Evolutionary conservation across 1,140 invertebrate genomes (phyloP), one percentile per base, ranked within the genome.

Genomic region (Drosophila orena): DNA sequence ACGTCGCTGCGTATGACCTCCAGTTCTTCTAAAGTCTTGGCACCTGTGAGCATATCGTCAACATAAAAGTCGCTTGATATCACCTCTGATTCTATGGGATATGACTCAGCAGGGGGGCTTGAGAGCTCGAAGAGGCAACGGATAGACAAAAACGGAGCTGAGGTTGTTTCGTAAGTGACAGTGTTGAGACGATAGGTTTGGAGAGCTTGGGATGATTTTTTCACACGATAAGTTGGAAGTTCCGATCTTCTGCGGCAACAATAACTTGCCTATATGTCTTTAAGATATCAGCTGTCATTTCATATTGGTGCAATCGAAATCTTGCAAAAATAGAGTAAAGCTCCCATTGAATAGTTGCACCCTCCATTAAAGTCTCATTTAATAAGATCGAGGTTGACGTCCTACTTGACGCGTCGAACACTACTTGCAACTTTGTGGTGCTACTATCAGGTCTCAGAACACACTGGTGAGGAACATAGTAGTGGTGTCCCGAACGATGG

Each of bases 351-450:
- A 79, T 59, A 81, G 35, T 88, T 79, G 60, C 91, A 24, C 81
- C 93, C 5, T 77, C 49, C 35, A 79, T 56, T 27, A 93, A 80
- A 10, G 76, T 75, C 27, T 92, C 84, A 61, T 93, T 92, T 22
- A 92, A 46, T 20, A 72, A 81, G 12, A 78, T 35, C 46, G 61
- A 68, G 22, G 22, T 24, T 24, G 22, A 24, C 10, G 62, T 71
- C 61, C 69, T 73, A 14, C 53, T 49, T 6, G 77, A 75, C 4
- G 46, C 46, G 24, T 15, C 14, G 3, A 91, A 90, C 5, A 90
- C 80, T 27, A 83, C 74, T 27, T 74, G 53, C 10, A 77, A 30
- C 57, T 90, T 81, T 8, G 17, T 17, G 17, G 17, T 17, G 17
- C 17, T 17, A 17, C 17, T 17, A 17, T 17, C 91, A 92, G 83